These are phyloP conservation scores for Polyodon spathula DNA, from an alignment of 2,113 vertebrate genomes.

Conservation along the genomic window DNA sequence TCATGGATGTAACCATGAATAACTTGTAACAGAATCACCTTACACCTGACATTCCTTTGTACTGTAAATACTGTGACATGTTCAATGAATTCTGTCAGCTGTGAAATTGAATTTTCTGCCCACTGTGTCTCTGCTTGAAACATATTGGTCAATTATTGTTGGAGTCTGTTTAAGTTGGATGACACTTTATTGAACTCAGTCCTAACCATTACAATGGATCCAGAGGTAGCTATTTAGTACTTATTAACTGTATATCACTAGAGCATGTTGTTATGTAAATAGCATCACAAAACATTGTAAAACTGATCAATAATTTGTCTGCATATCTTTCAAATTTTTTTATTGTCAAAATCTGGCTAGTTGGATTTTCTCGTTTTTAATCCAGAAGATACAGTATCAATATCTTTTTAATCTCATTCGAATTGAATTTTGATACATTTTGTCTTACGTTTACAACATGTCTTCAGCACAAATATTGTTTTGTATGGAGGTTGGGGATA, in stretches of 20 bases:
- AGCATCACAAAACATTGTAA: conserved; percentile 43
- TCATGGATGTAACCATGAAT: conserved; percentile 54
- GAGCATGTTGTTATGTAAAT: conserved; percentile 53
- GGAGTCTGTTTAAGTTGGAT: conserved; percentile 57
- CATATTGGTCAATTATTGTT: conserved; percentile 72
- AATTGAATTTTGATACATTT: too few species aligned
- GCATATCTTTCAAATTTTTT: not conserved
- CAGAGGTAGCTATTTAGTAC: conserved; percentile 47
- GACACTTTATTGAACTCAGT: conserved; percentile 36
- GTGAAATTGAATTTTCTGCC: conserved; percentile 59
- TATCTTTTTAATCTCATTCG: too few species aligned
- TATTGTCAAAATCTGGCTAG: too few species aligned
- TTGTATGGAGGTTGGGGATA: too few species aligned
- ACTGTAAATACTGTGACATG: conserved; percentile 63
- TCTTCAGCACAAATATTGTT: too few species aligned
- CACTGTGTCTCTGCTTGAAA: conserved; percentile 60
- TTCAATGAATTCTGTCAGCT: conserved; percentile 67
- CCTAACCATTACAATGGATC: too few species aligned
- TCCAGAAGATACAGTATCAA: too few species aligned
- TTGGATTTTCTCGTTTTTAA: too few species aligned
- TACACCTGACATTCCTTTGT: conserved; percentile 63
- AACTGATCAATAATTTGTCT: too few species aligned
- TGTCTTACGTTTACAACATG: too few species aligned
- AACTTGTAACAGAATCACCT: conserved; percentile 54
- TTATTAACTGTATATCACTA: conserved; percentile 70